Base-by-base conservation (phyloP, 2,113 vertebrate species). In the Balaeniceps rex region DNA sequence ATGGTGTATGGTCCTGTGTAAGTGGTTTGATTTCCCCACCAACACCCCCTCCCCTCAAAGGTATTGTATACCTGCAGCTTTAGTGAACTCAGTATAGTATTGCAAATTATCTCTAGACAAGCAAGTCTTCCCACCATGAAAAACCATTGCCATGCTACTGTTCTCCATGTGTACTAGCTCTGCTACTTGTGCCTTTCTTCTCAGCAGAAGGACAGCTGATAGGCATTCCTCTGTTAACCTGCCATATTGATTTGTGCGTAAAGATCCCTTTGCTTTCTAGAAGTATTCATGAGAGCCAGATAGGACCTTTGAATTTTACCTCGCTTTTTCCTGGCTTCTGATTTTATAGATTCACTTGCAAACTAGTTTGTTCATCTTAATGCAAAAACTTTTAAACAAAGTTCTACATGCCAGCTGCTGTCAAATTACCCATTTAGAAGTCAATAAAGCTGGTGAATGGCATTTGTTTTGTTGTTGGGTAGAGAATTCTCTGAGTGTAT, bases 391-490 rank as follows among this genome's bases (percentile, higher is more conserved):
- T 96, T 46, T 54, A 75, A 89, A 22, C 61, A 34, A 87, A 93
- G 94, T 81, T 93, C 83, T 89, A 22, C 7, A 7, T 94, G 44
- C 72, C 93, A 96, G 94, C 93, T 96, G 95, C 95, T 94, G 79
- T 94, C 93, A 92, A 77, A 77, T 93, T 63, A 58, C 83, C 83
- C 68, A 12, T 89, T 94, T 86, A 82, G 90, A 88, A 97, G 96
- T 91, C 93, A 87, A 42, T 96, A 88, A 96, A 95, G 86, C 86
- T 87, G 81, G 71, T 75, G 87, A 91, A 71, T 95, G 95, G 93
- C 78, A 51, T 86, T 96, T 88, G 82, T 90, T 84, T 75, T 93
- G 93, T 72, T 96, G 92, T 9, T 88, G 89, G 72, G 83, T 29
- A 93, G 86, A 76, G 93, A 90, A 86, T 91, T 89, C 92, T 93